These are phyloP conservation scores for Kryptopterus vitreolus DNA, from an alignment of 2,797 vertebrate species.

Conservation along the genomic window DNA sequence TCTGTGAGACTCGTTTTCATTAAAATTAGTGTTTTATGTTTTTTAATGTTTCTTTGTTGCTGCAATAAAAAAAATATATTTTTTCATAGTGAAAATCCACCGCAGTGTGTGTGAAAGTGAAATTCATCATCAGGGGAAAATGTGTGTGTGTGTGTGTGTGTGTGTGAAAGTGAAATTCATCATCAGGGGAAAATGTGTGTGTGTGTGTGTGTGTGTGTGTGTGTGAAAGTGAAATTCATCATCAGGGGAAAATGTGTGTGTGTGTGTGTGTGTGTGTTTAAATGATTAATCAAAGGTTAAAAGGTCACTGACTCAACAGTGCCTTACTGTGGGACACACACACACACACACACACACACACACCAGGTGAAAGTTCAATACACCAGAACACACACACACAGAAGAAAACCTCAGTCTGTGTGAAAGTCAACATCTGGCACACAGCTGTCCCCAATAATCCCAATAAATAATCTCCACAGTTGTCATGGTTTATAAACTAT, in stretches of 20 bases:
- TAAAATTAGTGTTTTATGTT: constrained; percentile 10
- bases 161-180: too few relatives aligned
- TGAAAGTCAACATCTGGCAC: too few relatives aligned
- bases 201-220: not conserved
- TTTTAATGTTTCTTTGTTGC: not conserved
- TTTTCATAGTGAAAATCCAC: constrained; percentile 62
- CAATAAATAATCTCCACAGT: too few relatives aligned
- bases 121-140: too few relatives aligned
- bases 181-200: too few relatives aligned
- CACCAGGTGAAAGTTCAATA: not conserved
- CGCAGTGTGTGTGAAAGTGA: too few relatives aligned
- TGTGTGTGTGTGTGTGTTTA: not conserved
- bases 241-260: too few relatives aligned
- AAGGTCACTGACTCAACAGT: not conserved
- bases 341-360: not conserved
- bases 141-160: not conserved
- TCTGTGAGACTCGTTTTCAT: constrained; percentile 40
- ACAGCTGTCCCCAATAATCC: too few relatives aligned
- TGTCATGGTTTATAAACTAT: too few relatives aligned
- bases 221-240: not conserved
- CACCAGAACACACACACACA: not conserved
- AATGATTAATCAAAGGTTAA: not conserved
- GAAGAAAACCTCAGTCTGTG: too few relatives aligned
- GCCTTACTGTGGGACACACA: not conserved
- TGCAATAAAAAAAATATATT: constrained; percentile 74